Base-by-base conservation (phyloP, 2,888 invertebrate genomes). In the Phlogophora meticulosa region DNA sequence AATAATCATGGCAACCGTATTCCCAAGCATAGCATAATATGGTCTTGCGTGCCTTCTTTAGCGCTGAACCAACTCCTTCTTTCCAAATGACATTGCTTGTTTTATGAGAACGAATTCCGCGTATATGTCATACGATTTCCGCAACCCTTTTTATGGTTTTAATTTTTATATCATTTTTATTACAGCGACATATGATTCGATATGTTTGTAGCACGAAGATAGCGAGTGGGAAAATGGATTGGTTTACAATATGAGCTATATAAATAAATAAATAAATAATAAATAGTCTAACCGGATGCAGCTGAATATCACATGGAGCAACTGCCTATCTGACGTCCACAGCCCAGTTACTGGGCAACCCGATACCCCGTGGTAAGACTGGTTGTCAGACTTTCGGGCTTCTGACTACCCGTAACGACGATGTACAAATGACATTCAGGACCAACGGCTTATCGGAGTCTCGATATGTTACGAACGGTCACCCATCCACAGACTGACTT, bases 91-190 rank as follows among this genome's bases (percentile, higher is more conserved):
- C 7, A 36, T 42, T 15, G 2, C n/a, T 52, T 13, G 34, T 68
- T 53, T 53, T 68, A 64, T n/a, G 42, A 49, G 5, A 45, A 38
- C 13, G 9, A 28, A 20, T 49, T 10, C 15, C 17, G 34, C 13
- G 68, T 20, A 32, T 56, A 20, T 32, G 51, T 48, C 22, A 11
- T 38, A 38, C 0, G 9, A 22, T 51, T 46, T 52, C 66, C 40
- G 40, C 17, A 51, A 64, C 20, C 32, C 38, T 43, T 61, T 71
- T 38, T 55, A 55, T 45, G n/a, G 28, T 20, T 52, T 56, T 57
- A 28, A 73, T 57, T 52, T 57, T 13, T 13, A 73, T 73, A 32
- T 42, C 10, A 0, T 28, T 52, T 42, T 52, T 56, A 17, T 36
- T 51, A 28, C 13, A 7, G 22, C 22, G 7, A n/a, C 10, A 52